Evolutionary conservation across 2,797 vertebrate genomes (phyloP), one percentile per base, ranked within the genome.

Genomic region (Amblyopsis hoosieri): DNA sequence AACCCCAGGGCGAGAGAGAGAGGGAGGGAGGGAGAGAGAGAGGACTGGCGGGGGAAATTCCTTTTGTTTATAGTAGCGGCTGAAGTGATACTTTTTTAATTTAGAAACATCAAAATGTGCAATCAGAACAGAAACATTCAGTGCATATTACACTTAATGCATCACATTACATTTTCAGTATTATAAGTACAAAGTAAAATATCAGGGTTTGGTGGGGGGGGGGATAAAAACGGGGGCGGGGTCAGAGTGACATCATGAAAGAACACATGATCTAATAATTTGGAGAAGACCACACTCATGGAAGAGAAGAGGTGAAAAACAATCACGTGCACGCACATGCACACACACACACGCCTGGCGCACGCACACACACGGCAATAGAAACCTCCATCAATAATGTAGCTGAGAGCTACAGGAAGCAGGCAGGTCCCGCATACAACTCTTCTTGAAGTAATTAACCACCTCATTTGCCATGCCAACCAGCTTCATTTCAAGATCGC

Each of bases 371-470:
- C 23, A 23, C 23, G 79, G 79, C 69, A 87, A 88, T 78, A 79
- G 74, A 88, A 85, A 69, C 75, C 75, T 47, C 56, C 85, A 89
- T 87, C 85, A 90, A 86, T 91, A 87, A 90, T 87, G 88, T 81
- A 88, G 78, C 74, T 47, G 66, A 71, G 76, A 79, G 86, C 70
- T 85, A 85, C 80, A 82, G 81, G 81, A 84, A 75, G 81, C 75
- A 88, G 74, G 81, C 75, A 88, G 74, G 73, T 79, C 81, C 63
- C 57, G 72, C 74, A 67, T 77, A 72, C 54, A 66, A 53, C 57
- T 71, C 76, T 80, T 79, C 74, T 80, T 69, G 23, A 3, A 23
- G 23, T 23, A 83, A 85, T 85, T 79, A 84, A 76, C 62, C 72
- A 69, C 66, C 65, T 69, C 72, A 69, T 78, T 82, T 79, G 54